Percentiles rank a stretch among this genome's conserved stretches.
Conservation (phyloP, 2,888 invertebrate genomes). For the Microplitis manilae region DNA sequence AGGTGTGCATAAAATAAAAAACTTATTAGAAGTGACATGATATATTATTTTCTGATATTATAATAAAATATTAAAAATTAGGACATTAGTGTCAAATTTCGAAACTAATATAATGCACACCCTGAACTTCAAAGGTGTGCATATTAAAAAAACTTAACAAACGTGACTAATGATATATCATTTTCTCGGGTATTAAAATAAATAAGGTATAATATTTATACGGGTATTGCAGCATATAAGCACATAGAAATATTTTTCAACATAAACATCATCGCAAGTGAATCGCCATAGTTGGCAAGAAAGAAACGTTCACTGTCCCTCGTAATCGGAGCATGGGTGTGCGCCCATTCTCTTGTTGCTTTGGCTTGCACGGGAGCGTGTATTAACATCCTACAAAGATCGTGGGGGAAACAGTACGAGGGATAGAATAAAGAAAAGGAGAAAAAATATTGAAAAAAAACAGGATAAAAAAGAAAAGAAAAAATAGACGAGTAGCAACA, state of each 20-base stretch:
- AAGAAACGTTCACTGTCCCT: conserved; percentile 29
- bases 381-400: conserved; percentile 29
- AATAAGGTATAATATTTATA: conserved; percentile 23
- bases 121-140: too few species aligned
- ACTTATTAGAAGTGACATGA: too few species aligned
- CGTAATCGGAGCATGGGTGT: conserved; percentile 44
- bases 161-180: too few species aligned
- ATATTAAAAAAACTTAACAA: too few species aligned
- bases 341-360: conserved; percentile 29
- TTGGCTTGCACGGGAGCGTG: conserved; percentile 40
- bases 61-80: too few species aligned
- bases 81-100: too few species aligned
- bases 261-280: conserved; percentile 22
- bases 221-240: neutral
- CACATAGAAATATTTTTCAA: conserved; percentile 28
- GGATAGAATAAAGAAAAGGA: conserved; percentile 20
- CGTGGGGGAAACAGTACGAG: conserved; percentile 13
- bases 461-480: neutral
- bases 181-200: too few species aligned
- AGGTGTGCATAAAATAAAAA: too few species aligned
- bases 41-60: too few species aligned
- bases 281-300: conserved; percentile 35
- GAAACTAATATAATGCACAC: too few species aligned
- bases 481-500: conserved; percentile 23
- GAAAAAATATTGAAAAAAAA: conserved; percentile 15